A percentile compares a stretch with the other conserved stretches of the same genome.
phyloP scores from a whole-genome alignment of 92 coral and sea anemone species.

The Phenganax subtilis region DNA sequence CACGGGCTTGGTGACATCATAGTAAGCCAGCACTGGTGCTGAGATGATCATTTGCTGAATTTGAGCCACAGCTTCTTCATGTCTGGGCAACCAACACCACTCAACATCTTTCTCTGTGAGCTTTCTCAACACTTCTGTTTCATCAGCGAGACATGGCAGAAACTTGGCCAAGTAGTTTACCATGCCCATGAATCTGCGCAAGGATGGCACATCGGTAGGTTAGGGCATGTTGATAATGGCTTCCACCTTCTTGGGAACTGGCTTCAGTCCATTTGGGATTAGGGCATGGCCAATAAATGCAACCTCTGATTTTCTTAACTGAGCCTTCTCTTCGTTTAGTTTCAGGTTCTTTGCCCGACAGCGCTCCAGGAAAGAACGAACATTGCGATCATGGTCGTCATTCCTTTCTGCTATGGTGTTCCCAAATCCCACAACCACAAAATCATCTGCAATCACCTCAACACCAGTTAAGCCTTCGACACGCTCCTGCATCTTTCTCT shows the following conservation, averaged over 20 bases:
- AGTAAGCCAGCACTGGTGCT: background rate
- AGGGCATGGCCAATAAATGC: slow-evolving; percentile 35
- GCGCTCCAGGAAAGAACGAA: background rate
- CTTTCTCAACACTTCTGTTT: too few relatives aligned
- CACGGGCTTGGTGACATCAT: background rate
- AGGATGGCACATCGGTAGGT: too few relatives aligned
- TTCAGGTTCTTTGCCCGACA: background rate
- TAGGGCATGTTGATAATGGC: too few relatives aligned
- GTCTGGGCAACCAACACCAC: too few relatives aligned
- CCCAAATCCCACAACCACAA: background rate
- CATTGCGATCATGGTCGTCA: background rate
- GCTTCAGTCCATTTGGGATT: background rate
- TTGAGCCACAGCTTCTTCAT: slow-evolving; percentile 1
- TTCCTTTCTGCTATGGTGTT: background rate
- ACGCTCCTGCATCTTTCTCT: slow-evolving; percentile 44
- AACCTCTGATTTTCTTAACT: too few relatives aligned
- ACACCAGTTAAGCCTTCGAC: slow-evolving; percentile 50
- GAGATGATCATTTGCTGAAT: background rate
- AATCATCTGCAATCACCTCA: slow-evolving; percentile 43
- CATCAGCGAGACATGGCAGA: background rate
- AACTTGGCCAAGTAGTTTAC: background rate
- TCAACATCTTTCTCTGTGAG: too few relatives aligned
- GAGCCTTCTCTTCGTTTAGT: background rate
- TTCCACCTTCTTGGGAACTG: too few relatives aligned
- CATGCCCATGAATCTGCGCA: too few relatives aligned